These are phyloP conservation scores for Sesia apiformis DNA, from an alignment of 2,888 invertebrate genomes.

Conservation along the genomic window DNA sequence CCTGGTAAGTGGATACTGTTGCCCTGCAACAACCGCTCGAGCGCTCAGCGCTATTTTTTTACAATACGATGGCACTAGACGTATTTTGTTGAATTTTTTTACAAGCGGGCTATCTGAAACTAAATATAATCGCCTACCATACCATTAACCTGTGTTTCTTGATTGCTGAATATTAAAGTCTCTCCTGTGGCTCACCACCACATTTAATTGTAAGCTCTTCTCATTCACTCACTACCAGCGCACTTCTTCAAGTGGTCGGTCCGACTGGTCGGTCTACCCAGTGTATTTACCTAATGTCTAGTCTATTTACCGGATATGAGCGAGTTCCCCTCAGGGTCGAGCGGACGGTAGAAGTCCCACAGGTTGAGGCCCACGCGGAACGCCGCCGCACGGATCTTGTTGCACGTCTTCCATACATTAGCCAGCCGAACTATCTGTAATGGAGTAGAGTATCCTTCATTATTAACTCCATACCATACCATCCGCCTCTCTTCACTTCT, in stretches of 20 bases:
- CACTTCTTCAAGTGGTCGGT: neutral
- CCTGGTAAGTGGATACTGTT: no score
- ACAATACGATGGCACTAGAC: no score
- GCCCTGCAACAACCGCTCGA: no score
- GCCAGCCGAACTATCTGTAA: conserved; percentile 67
- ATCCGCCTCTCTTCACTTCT: no score
- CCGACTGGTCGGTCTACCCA: neutral
- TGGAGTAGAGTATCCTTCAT: neutral
- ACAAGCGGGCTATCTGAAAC: no score
- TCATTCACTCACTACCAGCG: neutral
- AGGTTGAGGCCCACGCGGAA: conserved; percentile 83
- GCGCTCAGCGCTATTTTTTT: no score
- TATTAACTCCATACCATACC: neutral
- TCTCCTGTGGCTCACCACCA: no score
- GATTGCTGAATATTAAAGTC: no score
- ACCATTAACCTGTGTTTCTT: no score
- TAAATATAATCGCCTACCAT: no score
- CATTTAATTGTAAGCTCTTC: no score
- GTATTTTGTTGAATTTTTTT: no score
- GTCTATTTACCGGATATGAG: conserved; percentile 76
- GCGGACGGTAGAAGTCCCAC: conserved; percentile 79
- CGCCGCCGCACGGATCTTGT: conserved; percentile 84
- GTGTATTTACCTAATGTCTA: neutral
- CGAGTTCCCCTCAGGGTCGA: conserved; percentile 80
- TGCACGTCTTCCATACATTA: conserved; percentile 86